These are phyloP conservation scores for Calliphora vicina DNA, from an alignment of 1,140 invertebrate species.

Conservation along the genomic window DNA sequence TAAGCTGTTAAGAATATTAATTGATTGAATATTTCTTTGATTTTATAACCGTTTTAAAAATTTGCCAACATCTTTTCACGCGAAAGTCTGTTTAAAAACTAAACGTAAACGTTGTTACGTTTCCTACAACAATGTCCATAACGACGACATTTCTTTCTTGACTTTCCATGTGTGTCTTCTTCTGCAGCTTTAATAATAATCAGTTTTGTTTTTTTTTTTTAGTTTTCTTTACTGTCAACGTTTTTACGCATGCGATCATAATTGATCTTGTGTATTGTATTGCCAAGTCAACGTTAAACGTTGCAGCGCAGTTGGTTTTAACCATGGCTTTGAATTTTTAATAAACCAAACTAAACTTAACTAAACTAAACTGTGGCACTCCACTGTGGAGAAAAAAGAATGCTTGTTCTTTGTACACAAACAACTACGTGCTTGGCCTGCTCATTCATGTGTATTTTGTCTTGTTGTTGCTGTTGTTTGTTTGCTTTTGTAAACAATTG, in stretches of 20 bases:
- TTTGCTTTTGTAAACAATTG: too few relatives aligned
- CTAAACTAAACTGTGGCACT: not conserved
- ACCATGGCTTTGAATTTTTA: slow-evolving; percentile 13
- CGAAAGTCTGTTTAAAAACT: slow-evolving; percentile 18
- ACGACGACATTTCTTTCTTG: not conserved
- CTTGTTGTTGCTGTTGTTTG: too few relatives aligned
- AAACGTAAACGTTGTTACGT: not conserved
- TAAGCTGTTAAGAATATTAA: not conserved
- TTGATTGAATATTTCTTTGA: too few relatives aligned
- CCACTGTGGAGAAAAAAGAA: too few relatives aligned
- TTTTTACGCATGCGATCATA: slow-evolving; percentile 3
- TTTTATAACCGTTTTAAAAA: not conserved
- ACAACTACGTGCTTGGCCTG: not conserved
- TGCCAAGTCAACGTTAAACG: not conserved
- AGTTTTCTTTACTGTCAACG: slow-evolving; percentile 3
- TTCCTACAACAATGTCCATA: not conserved
- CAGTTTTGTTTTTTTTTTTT: too few relatives aligned
- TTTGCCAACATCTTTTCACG: slow-evolving; percentile 15
- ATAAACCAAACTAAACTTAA: not conserved
- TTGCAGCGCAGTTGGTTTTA: not conserved
- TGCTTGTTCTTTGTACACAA: too few relatives aligned
- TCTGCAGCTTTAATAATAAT: not conserved
- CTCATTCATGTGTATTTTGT: not conserved
- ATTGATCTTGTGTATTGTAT: not conserved
- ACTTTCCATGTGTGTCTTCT: not conserved